Evolutionary conservation across 2,797 vertebrate genomes (phyloP), one percentile per base, ranked within the genome.

Genomic region (Kryptolebias ocellatus): DNA sequence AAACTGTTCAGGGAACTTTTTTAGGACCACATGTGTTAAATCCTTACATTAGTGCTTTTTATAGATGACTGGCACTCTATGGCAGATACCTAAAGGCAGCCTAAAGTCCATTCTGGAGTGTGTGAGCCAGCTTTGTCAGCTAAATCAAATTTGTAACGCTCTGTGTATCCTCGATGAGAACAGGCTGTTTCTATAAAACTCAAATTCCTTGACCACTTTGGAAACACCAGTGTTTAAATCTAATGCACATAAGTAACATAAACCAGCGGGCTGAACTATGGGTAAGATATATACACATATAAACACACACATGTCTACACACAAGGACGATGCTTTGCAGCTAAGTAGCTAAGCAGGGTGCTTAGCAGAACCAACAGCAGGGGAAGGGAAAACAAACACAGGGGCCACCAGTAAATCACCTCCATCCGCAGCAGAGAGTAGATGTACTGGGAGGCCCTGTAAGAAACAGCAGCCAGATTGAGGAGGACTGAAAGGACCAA

Each of bases 351-450:
- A 89, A 92, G 84, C 86, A 71, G 81, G 81, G 83, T 51, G 83
- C 89, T 92, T 90, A 87, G 79, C 70, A 89, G 90, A 84, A 83
- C 69, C 84, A 91, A 89, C 86, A 89, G 81, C 77, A 78, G 73
- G 55, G 61, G 67, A 78, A 86, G 84, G 68, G 67, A 90, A 92
- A 90, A 88, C 86, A 92, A 90, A 90, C 82, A 89, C 58, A 70
- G 88, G 75, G 88, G 86, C 88, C 83, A 82, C 69, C 74, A 79
- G 76, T 88, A 90, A 91, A 90, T 89, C 89, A 86, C 85, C 83
- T 89, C 84, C 84, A 83, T 90, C 87, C 76, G 72, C 80, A 81
- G 83, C 53, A 1, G 77, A 84, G 80, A 81, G 80, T 73, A 83
- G 75, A 85, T 72, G 81, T 78, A 76, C 73, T 18, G 31, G 65